phyloP scores from a whole-genome alignment of 2,797 vertebrate genomes.

The Tokudaia muenninki region DNA sequence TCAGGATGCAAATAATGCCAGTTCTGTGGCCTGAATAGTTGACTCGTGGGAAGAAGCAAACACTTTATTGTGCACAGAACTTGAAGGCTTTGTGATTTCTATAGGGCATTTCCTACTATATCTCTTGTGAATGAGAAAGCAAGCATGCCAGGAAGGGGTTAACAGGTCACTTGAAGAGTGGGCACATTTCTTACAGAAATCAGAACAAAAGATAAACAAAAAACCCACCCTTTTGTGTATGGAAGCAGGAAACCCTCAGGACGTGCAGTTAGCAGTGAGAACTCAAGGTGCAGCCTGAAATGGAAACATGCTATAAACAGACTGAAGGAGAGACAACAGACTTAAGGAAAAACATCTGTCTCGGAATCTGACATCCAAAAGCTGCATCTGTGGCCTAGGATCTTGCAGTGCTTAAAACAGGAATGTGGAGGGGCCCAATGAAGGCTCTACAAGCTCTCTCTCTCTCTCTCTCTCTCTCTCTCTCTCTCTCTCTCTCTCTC shows the following conservation, averaged over 20 bases:
- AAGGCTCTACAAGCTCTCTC: constrained; percentile 42
- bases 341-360: constrained; percentile 83
- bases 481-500: too few species aligned
- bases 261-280: constrained; percentile 60
- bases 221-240: not conserved
- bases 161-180: not conserved
- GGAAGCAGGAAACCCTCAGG: constrained; percentile 41
- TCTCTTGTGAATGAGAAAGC: not conserved
- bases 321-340: constrained; percentile 77
- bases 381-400: constrained; percentile 71
- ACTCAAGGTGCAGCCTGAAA: constrained; percentile 75
- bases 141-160: not conserved
- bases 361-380: constrained; percentile 75
- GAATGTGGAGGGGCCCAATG: constrained; percentile 65
- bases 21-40: not conserved
- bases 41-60: constrained; percentile 41
- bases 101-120: not conserved
- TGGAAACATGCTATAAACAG: constrained; percentile 80
- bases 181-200: not conserved
- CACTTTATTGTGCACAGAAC: not conserved
- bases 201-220: not conserved
- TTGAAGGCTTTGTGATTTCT: not conserved
- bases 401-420: constrained; percentile 75
- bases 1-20: not conserved
- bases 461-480: not conserved